Evolutionary conservation across 1,140 invertebrate genomes (phyloP).

Genomic region (Dinoponera quadriceps): DNA sequence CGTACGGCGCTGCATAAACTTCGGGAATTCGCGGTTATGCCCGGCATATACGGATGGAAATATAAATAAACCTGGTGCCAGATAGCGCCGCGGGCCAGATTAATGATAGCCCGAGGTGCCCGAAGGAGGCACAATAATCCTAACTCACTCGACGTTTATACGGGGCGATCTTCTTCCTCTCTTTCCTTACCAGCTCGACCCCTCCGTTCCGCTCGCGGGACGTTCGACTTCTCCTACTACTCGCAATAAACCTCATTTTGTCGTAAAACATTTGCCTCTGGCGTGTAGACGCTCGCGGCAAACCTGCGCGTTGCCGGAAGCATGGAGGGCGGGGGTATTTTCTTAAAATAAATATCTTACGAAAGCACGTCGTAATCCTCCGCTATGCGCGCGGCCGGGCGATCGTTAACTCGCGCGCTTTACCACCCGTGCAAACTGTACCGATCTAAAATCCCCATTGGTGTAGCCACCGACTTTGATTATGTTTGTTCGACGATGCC

Average conservation of each 20-base stretch:
- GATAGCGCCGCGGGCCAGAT: conserved; percentile 58
- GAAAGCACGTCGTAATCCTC: conserved; percentile 71
- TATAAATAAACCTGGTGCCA: conserved; percentile 65
- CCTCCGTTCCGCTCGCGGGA: neutral
- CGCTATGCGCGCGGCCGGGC: neutral
- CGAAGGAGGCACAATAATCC: conserved; percentile 67
- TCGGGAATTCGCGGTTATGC: conserved; percentile 53
- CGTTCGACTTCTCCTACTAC: conserved; percentile 42
- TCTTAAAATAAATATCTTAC: conserved; percentile 74
- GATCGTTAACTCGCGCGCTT: conserved; percentile 65
- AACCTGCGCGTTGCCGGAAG: neutral
- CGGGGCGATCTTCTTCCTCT: conserved; percentile 10
- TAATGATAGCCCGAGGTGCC: conserved; percentile 62
- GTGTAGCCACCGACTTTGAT: conserved; percentile 45
- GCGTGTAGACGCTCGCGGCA: neutral
- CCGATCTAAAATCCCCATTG: conserved; percentile 52
- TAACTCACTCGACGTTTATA: conserved; percentile 40
- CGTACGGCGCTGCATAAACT: conserved; percentile 59
- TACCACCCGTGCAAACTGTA: conserved; percentile 52
- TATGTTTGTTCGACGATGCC: conserved; percentile 26
- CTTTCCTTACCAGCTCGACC: neutral
- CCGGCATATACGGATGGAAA: conserved; percentile 28
- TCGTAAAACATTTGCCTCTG: conserved; percentile 69
- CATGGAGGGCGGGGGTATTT: conserved; percentile 37
- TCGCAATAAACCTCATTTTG: conserved; percentile 67